Conservation (phyloP, 2,797 vertebrate species). For the Darevskia nairensis region DNA sequence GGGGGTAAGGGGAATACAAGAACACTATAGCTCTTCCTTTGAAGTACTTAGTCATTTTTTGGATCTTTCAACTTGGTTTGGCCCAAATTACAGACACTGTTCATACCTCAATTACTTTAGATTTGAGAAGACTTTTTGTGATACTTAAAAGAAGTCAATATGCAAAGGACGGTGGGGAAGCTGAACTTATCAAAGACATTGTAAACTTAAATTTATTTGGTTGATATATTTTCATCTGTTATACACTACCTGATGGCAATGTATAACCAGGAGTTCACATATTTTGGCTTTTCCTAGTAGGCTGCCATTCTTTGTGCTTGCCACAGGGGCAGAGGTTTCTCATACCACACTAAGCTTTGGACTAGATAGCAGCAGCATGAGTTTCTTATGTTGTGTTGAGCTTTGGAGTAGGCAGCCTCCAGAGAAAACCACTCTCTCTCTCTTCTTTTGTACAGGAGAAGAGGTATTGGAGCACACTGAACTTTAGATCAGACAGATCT, state of each 20-base stretch:
- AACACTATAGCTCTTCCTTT: conserved; percentile 52
- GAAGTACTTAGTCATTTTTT: conserved; percentile 61
- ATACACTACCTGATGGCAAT: conserved; percentile 77
- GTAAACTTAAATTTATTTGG: conserved; percentile 81
- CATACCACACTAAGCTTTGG: not conserved
- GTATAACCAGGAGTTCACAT: not conserved
- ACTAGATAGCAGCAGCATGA: not conserved
- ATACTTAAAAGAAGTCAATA: conserved; percentile 49
- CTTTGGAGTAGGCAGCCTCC: not conserved
- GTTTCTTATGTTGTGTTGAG: not conserved
- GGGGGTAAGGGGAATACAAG: conserved; percentile 51
- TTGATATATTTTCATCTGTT: conserved; percentile 80
- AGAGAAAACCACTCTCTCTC: not conserved
- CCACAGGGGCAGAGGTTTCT: not conserved
- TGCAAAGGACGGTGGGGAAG: conserved; percentile 80
- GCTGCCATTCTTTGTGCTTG: not conserved
- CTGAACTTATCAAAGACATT: conserved; percentile 83
- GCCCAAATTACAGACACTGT: conserved; percentile 56
- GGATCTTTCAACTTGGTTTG: conserved; percentile 62
- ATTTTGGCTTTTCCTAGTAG: not conserved
- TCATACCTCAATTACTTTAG: conserved; percentile 58
- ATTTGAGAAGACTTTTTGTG: conserved; percentile 67
- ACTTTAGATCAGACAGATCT: not conserved
- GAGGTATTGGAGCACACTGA: not conserved
- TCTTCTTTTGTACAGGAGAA: not conserved